Base-by-base conservation (phyloP, 2,113 vertebrate species). In the Rhagologus leucostigma region DNA sequence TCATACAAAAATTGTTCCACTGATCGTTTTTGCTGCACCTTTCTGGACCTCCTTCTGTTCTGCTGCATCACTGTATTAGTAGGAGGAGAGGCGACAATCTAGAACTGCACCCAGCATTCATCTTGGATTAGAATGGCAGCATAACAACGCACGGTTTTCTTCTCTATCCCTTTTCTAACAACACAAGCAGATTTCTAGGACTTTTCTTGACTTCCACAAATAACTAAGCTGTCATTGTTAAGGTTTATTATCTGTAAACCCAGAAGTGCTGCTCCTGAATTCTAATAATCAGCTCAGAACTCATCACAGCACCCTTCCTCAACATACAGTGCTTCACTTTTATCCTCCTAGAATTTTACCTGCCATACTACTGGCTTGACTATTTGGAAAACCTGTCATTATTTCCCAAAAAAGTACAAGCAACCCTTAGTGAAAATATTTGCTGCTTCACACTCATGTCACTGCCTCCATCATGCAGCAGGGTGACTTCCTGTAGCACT, bases 61-160 rank as follows among this genome's bases (percentile, higher is more conserved):
- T 71, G 76, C 76, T 70, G 44, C 44, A 64, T 33, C 53, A 10
- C 22, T 41, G 14, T 39, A 17, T 29, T 55, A n/a, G 69, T 41
- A 33, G 4, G 30, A 30, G 15, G 9, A 70, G 24, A 79, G 24
- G 44, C 23, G 39, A 83, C n/a, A 63, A 16, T 12, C 37, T 17
- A 35, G 41, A 93, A 46, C 46, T 42, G 47, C 63, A 22, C 19
- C 14, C 22, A 73, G 35, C 22, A 32, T 32, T 49, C 32, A 53
- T 39, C 41, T 26, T 5, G 59, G 32, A 63, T 35, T 41, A 35
- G 29, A 76, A 71, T 1, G n/a, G 71, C 42, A 79, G 29, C 46
- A 26, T 10, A 57, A 57, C 9, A 64, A 55, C 0, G 0, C 11
- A 9, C 57, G 15, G 14, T 47, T 57, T 85, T 30, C 50, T 57